A percentile compares a stretch with the other conserved stretches of the same genome.
Evolutionary conservation across 2,888 invertebrate species (phyloP).

Genomic region (Polyommatus icarus): DNA sequence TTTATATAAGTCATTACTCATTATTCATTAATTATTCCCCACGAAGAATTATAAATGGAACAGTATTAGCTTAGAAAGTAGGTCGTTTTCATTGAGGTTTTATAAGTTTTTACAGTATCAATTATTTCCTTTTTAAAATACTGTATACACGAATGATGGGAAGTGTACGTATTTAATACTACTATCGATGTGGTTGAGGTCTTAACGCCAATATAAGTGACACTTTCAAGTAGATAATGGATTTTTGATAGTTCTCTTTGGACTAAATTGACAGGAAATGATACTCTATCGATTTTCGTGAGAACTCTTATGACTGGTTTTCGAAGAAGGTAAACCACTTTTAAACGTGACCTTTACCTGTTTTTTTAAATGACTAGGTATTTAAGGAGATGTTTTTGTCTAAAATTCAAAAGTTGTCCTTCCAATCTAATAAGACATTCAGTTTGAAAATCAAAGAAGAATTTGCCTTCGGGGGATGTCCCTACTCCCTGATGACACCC

Average conservation of each 20-base stretch:
- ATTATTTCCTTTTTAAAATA: background rate
- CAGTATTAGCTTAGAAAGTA: background rate
- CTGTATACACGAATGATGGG: background rate
- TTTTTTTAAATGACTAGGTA: slow-evolving; percentile 26
- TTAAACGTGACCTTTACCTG: slow-evolving; percentile 28
- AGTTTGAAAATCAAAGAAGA: too few relatives aligned
- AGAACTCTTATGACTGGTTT: slow-evolving; percentile 42
- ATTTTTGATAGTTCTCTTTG: slow-evolving; percentile 56
- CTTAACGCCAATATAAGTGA: slow-evolving; percentile 33
- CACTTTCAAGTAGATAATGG: slow-evolving; percentile 54
- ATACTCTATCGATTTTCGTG: slow-evolving; percentile 58
- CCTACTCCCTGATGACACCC: too few relatives aligned
- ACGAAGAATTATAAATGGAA: background rate
- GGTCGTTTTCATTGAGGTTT: background rate
- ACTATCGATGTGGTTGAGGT: background rate
- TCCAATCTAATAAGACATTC: too few relatives aligned
- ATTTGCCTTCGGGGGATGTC: too few relatives aligned
- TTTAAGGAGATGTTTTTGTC: background rate
- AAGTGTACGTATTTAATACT: background rate
- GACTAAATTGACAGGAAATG: slow-evolving; percentile 49
- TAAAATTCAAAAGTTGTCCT: too few relatives aligned
- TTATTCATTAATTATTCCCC: background rate
- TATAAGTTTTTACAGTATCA: background rate
- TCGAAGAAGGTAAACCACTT: slow-evolving; percentile 26
- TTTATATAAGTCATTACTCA: background rate